Evolutionary conservation across 2,888 invertebrate genomes (phyloP).

Genomic region (Ariolimax columbianus): DNA sequence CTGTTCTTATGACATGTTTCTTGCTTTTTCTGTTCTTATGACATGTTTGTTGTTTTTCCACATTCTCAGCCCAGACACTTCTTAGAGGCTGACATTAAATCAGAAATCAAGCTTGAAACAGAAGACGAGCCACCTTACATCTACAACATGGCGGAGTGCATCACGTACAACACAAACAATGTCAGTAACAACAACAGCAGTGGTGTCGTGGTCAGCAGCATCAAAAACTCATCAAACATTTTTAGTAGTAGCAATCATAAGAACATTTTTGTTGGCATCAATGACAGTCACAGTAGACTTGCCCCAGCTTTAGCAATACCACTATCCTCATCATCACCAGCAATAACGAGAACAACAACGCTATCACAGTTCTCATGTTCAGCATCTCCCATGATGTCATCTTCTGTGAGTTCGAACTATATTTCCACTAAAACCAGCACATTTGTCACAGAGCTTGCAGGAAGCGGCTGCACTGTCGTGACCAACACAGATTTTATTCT

Average conservation of each 20-base stretch:
- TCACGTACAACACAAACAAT: neutral
- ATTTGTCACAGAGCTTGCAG: constrained; percentile 26
- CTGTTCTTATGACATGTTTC: too few species aligned
- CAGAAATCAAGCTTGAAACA: constrained; percentile 11
- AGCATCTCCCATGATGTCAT: neutral
- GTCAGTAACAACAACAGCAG: neutral
- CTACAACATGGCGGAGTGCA: neutral
- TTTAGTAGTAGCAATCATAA: neutral
- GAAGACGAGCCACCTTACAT: neutral
- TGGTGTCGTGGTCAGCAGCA: neutral
- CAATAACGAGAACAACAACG: neutral
- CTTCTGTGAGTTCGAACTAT: neutral
- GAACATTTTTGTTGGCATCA: neutral
- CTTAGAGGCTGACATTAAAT: neutral
- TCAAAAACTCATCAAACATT: neutral
- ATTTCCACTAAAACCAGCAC: constrained; percentile 7
- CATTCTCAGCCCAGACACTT: neutral
- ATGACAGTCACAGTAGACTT: neutral
- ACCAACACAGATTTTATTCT: constrained; percentile 30
- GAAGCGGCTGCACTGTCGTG: constrained; percentile 43
- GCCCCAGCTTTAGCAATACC: too few species aligned
- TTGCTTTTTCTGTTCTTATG: neutral
- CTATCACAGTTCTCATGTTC: neutral
- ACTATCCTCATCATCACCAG: constrained; percentile 9
- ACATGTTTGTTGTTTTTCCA: neutral